phyloP scores from a whole-genome alignment of 2,888 invertebrate genomes.

The Iselma pallidipennis region DNA sequence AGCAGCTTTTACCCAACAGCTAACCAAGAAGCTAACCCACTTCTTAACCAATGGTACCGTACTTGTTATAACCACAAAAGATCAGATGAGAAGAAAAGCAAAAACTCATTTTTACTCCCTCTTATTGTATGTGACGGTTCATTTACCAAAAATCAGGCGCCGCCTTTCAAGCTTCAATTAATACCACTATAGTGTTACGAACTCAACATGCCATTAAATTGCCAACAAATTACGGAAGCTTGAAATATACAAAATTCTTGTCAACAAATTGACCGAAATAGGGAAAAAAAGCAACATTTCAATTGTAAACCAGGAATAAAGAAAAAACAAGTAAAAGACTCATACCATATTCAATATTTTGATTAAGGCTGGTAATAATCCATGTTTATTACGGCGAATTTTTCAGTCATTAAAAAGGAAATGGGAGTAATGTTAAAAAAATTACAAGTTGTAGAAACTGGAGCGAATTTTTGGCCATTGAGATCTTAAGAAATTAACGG shows the following conservation, averaged over 20 bases:
- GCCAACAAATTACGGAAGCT: neutral
- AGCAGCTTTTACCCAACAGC: constrained; percentile 47
- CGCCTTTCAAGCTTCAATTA: neutral
- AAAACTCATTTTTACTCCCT: constrained; percentile 30
- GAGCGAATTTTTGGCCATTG: neutral
- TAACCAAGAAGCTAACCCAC: constrained; percentile 54
- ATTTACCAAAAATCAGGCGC: constrained; percentile 10
- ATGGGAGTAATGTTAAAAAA: neutral
- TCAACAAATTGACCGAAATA: no score
- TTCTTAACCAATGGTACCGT: constrained; percentile 53
- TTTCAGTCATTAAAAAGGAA: neutral
- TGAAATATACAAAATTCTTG: neutral
- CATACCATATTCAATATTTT: no score
- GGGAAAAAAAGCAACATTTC: no score
- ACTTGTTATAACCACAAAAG: constrained; percentile 27
- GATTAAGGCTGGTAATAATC: no score
- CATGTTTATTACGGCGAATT: no score
- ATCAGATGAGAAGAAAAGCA: neutral
- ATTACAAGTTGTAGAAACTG: neutral
- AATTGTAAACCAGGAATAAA: no score
- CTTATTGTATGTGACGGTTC: constrained; percentile 3
- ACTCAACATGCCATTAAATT: neutral
- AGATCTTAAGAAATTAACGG: neutral
- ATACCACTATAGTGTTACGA: neutral
- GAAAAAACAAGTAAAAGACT: no score